Base-by-base conservation (phyloP, 2,888 invertebrate genomes). In the Drosophila mayaguana region DNA sequence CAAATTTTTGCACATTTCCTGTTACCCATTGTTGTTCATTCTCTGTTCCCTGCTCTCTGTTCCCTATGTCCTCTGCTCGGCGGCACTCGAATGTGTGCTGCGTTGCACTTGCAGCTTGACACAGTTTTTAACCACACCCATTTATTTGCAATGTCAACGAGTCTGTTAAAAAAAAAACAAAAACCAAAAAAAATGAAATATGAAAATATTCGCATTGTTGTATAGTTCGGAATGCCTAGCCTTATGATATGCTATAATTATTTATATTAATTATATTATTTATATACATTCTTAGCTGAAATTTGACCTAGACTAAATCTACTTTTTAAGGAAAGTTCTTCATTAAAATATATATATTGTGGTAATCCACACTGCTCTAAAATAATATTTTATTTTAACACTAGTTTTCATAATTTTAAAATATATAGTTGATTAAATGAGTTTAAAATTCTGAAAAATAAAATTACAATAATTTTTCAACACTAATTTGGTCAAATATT, bases 61-160 rank as follows among this genome's bases (percentile, higher is more conserved):
- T 16, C 7, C 7, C 40, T 34, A 42, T 28, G n/a, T 5, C 4
- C 53, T 34, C 25, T 43, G 45, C 50, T 59, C 42, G 48, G 48
- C 42, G 40, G 8, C 32, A 50, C 43, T 38, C 22, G 67, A 32
- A 36, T 59, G 45, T 48, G 61, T 60, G 38, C 38, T 72, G 54
- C 60, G 63, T 64, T 86, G 86, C 78, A 77, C 77, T 75, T 82
- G 89, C 86, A 71, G 83, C 87, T 79, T 89, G 90, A 88, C 90
- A 86, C 87, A 88, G 78, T 88, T 86, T 80, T 72, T 64, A 57
- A 63, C 88, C 89, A 84, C 88, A 71, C 84, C 84, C 84, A 89
- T 84, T 84, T 87, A 82, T 88, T 84, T 88, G 80, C 88, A 84
- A 77, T 88, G 84, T 87, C 88, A 84, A 82, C 88, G 73, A 81